phyloP scores from a whole-genome alignment of 1,140 invertebrate species.

The Scaptomyza hsui region DNA sequence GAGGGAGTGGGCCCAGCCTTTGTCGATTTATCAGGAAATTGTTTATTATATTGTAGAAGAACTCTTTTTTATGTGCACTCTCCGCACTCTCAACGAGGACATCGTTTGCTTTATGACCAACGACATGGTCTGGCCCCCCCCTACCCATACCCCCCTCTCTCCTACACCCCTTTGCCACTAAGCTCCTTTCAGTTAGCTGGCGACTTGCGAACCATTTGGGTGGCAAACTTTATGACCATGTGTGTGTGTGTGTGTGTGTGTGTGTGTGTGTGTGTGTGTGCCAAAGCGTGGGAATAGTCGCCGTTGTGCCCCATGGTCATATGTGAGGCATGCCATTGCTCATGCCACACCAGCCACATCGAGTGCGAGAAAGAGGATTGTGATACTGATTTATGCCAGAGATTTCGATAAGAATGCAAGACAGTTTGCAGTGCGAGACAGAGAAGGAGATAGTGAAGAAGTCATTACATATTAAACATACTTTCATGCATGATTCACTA shows the following conservation, averaged over 20 bases:
- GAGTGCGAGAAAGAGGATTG: conserved; percentile 30
- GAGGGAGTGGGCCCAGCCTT: conserved; percentile 12
- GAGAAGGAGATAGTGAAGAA: neutral
- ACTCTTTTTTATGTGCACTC: conserved; percentile 63
- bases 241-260: conserved; percentile 36
- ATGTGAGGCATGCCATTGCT: conserved; percentile 20
- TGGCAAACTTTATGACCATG: conserved; percentile 52
- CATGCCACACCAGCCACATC: conserved; percentile 23
- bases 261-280: conserved; percentile 27
- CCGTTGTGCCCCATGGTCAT: conserved; percentile 33
- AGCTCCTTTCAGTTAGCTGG: conserved; percentile 1
- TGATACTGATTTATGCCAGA: conserved; percentile 72
- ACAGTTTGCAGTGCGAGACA: conserved; percentile 4
- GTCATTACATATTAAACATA: neutral
- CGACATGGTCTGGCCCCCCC: conserved; percentile 15
- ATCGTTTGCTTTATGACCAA: conserved; percentile 62
- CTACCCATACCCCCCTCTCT: neutral
- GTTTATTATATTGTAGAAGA: conserved; percentile 76
- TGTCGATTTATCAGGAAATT: conserved; percentile 78
- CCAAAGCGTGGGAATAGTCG: conserved; percentile 69
- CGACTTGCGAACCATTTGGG: conserved; percentile 38
- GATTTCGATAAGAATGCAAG: conserved; percentile 64
- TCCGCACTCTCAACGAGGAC: conserved; percentile 45
- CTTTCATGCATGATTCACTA: too few species aligned
- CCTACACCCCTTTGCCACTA: neutral